A percentile compares a stretch with the other conserved stretches of the same genome.
Evolutionary conservation across 2,113 vertebrate genomes (phyloP).

Genomic region (Odontophorus gujanensis): DNA sequence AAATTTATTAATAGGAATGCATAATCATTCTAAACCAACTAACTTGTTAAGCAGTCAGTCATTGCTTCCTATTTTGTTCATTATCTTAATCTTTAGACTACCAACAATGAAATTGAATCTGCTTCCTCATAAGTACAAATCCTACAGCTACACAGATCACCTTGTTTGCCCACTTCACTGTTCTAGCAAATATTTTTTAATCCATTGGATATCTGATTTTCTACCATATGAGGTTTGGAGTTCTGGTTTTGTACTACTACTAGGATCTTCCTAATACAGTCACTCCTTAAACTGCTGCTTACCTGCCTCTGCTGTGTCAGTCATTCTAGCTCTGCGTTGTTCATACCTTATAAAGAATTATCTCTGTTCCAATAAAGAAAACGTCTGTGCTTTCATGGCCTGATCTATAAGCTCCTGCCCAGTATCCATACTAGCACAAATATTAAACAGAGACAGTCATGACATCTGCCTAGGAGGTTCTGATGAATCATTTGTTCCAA

Average conservation of each 20-base stretch:
- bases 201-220: not conserved
- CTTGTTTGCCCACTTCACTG: not conserved
- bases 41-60: not conserved
- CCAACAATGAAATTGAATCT: not conserved
- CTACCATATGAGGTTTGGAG: not conserved
- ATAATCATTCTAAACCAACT: not conserved
- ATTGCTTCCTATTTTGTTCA: not conserved
- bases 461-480: not conserved
- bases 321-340: not conserved
- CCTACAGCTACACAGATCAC: not conserved
- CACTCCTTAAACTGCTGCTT: not conserved
- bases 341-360: not conserved
- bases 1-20: not conserved
- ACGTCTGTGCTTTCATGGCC: not conserved
- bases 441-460: not conserved
- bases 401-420: not conserved
- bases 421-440: not conserved
- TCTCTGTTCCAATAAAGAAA: not conserved
- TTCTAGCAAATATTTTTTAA: not conserved
- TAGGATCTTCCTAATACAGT: not conserved
- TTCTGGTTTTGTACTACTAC: not conserved
- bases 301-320: not conserved
- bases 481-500: not conserved
- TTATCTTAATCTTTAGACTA: not conserved
- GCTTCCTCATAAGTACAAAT: not conserved